A percentile compares a stretch with the other conserved stretches of the same genome.
phyloP scores from a whole-genome alignment of 2,113 vertebrate species.

The Pollimyrus isidori region DNA sequence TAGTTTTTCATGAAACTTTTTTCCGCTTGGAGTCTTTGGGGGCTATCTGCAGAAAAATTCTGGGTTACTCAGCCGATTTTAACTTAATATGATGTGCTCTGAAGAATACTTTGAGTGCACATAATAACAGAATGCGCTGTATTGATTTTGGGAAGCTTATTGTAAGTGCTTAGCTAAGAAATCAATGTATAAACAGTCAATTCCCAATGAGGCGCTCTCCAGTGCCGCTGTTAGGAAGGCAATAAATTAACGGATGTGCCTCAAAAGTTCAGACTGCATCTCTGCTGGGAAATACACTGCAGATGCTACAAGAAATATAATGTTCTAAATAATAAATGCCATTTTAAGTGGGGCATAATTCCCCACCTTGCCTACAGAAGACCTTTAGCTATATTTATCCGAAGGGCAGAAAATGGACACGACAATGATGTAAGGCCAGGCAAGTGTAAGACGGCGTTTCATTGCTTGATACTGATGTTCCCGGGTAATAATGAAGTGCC shows the following conservation, averaged over 20 bases:
- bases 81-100: slow-evolving; percentile 19
- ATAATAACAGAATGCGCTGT: slow-evolving; percentile 23
- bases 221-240: slow-evolving; percentile 22
- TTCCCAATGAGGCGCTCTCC: slow-evolving; percentile 23
- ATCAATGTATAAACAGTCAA: slow-evolving; percentile 31
- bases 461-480: not conserved
- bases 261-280: slow-evolving; percentile 20
- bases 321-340: slow-evolving; percentile 31
- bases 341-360: slow-evolving; percentile 25
- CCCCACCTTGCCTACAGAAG: not conserved
- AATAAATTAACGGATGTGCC: slow-evolving; percentile 25
- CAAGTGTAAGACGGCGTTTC: not conserved
- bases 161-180: slow-evolving; percentile 29
- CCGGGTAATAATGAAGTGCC: not conserved
- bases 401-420: not conserved
- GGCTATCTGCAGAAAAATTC: not conserved
- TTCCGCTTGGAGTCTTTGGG: not conserved
- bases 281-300: slow-evolving; percentile 20
- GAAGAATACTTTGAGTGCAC: slow-evolving; percentile 21
- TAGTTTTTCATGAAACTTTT: not conserved
- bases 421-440: not conserved
- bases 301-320: slow-evolving; percentile 25
- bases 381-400: not conserved
- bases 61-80: slow-evolving; percentile 11
- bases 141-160: slow-evolving; percentile 28